These are phyloP conservation scores for Sinopyrophorus schimmeli DNA, from an alignment of 2,888 invertebrate genomes.

Conservation along the genomic window DNA sequence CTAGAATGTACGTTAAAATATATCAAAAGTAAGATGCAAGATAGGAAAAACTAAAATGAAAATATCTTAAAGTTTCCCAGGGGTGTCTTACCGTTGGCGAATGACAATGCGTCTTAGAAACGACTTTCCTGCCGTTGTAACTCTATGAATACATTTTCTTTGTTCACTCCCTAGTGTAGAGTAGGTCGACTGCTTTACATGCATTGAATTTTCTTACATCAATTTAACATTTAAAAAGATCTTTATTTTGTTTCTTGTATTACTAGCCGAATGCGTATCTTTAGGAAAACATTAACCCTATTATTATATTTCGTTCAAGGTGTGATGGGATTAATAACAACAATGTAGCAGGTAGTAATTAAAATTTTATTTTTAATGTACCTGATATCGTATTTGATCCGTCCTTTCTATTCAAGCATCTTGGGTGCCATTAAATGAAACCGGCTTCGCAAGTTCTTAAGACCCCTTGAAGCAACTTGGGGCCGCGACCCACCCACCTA, in stretches of 20 bases:
- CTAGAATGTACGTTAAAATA: slow-evolving; percentile 20
- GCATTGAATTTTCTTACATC: slow-evolving; percentile 52
- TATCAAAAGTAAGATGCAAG: slow-evolving; percentile 29
- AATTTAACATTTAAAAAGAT: slow-evolving; percentile 27
- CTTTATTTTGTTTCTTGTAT: slow-evolving; percentile 16
- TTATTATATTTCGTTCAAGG: background rate
- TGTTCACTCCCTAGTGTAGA: slow-evolving; percentile 46
- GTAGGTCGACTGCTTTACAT: slow-evolving; percentile 51
- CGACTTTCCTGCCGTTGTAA: slow-evolving; percentile 44
- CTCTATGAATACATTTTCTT: slow-evolving; percentile 51
- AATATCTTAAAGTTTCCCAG: slow-evolving; percentile 53
- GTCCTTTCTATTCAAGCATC: slow-evolving; percentile 26
- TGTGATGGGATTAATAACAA: slow-evolving; percentile 1
- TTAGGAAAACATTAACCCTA: slow-evolving; percentile 7
- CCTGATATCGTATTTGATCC: slow-evolving; percentile 22
- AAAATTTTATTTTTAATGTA: slow-evolving; percentile 28
- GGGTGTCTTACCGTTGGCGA: slow-evolving; percentile 51
- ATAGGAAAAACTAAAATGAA: slow-evolving; percentile 53
- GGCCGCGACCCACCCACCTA: slow-evolving; percentile 37
- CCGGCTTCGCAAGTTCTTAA: slow-evolving; percentile 39
- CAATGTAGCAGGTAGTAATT: slow-evolving; percentile 9
- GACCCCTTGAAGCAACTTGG: slow-evolving; percentile 31
- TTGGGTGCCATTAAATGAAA: slow-evolving; percentile 39
- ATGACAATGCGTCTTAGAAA: slow-evolving; percentile 58
- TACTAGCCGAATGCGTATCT: slow-evolving; percentile 7